A percentile compares a stretch with the other conserved stretches of the same genome.
phyloP scores from a whole-genome alignment of 1,140 invertebrate genomes.

The Aphelenchoides fujianensis region DNA sequence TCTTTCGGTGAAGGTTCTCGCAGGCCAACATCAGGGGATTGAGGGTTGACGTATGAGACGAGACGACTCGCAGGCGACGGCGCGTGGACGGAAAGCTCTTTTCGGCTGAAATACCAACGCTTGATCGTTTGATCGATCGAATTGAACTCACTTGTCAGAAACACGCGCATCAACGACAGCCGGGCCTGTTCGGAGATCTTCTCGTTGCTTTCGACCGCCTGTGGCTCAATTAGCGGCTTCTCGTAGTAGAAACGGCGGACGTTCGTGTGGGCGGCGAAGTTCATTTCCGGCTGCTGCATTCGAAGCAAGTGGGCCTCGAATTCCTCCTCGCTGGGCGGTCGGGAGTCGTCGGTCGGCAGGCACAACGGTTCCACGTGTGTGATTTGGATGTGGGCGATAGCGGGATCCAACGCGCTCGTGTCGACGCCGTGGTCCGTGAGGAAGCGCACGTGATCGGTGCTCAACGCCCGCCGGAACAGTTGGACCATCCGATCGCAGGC shows the following conservation, averaged over 20 bases:
- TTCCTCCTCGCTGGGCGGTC: background rate
- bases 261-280: conserved; percentile 45
- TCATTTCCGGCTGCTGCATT: conserved; percentile 29
- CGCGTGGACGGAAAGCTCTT: conserved; percentile 41
- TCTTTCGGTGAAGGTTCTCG: conserved; percentile 41
- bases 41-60: conserved; percentile 28
- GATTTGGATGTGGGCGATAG: conserved; percentile 63
- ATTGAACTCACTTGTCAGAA: conserved; percentile 37
- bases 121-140: background rate
- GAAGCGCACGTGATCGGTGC: conserved; percentile 19
- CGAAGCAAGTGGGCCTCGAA: conserved; percentile 24
- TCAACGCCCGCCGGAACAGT: conserved; percentile 18
- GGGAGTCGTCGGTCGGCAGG: background rate
- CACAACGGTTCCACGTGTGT: conserved; percentile 46
- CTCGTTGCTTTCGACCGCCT: background rate
- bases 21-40: conserved; percentile 48
- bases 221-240: conserved; percentile 37
- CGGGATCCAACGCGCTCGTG: conserved; percentile 69
- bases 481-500: conserved; percentile 75
- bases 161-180: conserved; percentile 38
- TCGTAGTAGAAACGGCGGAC: conserved; percentile 45
- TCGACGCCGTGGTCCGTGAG: conserved; percentile 6
- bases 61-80: conserved; percentile 38
- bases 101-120: conserved; percentile 39
- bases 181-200: conserved; percentile 46